Conservation (phyloP, 2,888 invertebrate genomes). For the Coleophora flavipennella region DNA sequence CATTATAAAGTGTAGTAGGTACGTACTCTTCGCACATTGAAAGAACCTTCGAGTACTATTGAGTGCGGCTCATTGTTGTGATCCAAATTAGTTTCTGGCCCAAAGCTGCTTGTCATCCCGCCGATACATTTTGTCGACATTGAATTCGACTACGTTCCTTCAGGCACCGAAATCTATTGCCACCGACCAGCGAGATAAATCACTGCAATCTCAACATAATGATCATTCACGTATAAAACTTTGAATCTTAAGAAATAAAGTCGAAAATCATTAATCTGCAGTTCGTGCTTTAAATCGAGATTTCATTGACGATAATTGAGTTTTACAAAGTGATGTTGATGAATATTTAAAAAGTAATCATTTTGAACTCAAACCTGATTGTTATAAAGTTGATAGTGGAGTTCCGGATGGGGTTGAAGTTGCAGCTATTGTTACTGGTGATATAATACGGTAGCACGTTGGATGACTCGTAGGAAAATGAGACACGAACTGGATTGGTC, state of each 20-base stretch:
- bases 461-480: conserved; percentile 66
- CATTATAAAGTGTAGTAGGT: conserved; percentile 31
- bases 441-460: conserved; percentile 66
- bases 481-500: conserved; percentile 72
- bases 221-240: conserved; percentile 36
- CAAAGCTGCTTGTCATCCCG: conserved; percentile 63
- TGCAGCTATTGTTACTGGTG: conserved; percentile 16
- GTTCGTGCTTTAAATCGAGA: conserved; percentile 34
- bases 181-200: conserved; percentile 41
- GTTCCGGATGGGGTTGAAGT: conserved; percentile 16
- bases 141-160: conserved; percentile 60
- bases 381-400: conserved; percentile 32
- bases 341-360: conserved; percentile 12
- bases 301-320: conserved; percentile 28
- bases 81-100: conserved; percentile 69
- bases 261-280: conserved; percentile 42
- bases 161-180: conserved; percentile 47
- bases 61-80: conserved; percentile 68
- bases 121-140: conserved; percentile 66
- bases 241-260: conserved; percentile 41
- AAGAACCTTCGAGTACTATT: conserved; percentile 62
- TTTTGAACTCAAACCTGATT: conserved; percentile 17
- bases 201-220: conserved; percentile 29
- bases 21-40: conserved; percentile 53
- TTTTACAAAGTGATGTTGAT: conserved; percentile 15